Base-by-base conservation (phyloP, 1,140 invertebrate genomes). In the Venturia canescens region DNA sequence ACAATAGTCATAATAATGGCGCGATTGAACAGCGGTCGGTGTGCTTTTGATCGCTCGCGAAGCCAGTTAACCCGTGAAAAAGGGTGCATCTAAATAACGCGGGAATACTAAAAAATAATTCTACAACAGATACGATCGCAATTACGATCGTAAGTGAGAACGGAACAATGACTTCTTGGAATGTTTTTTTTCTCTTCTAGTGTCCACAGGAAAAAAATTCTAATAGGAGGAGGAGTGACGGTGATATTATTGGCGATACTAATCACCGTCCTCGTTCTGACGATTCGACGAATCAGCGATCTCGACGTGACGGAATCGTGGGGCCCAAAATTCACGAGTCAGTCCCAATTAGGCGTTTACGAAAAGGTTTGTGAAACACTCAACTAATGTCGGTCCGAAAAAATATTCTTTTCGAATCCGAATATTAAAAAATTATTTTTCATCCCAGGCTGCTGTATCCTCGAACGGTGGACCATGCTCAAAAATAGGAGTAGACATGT, bases 401-500 rank as follows among this genome's bases (percentile, higher is more conserved):
- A 1, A 13, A 44, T 44, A 44, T 44, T 44, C 13, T 11, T 44
- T 44, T 44, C 13, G 5, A 44, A 44, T 44, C 38, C 7, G 7
- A 44, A 44, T 4, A 44, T 1, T 44, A 44, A 34, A 9, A 34
- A 34, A 34, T 34, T 4, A 34, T 76, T 31, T 70, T 71, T 80
- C 21, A 63, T 50, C 4, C 29, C 48, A 91, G 88, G 87, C 80
- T 34, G 90, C 89, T 1, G 88, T 92, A 15, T 80, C 90, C 4
- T 87, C 91, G 5, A 90, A 88, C 60, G 90, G 91, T 7, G 81
- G 83, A 78, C 88, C 90, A 88, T 92, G 91, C 67, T 86, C 91
- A 0, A 76, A 86, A 77, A 91, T 92, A 53, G 90, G 90, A 1
- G 78, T 77, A 34, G 86, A 93, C 53, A 94, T 96, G 18, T 86